Base-by-base conservation (phyloP, 64 coral and sea anemone species). In the Porites lutea region DNA sequence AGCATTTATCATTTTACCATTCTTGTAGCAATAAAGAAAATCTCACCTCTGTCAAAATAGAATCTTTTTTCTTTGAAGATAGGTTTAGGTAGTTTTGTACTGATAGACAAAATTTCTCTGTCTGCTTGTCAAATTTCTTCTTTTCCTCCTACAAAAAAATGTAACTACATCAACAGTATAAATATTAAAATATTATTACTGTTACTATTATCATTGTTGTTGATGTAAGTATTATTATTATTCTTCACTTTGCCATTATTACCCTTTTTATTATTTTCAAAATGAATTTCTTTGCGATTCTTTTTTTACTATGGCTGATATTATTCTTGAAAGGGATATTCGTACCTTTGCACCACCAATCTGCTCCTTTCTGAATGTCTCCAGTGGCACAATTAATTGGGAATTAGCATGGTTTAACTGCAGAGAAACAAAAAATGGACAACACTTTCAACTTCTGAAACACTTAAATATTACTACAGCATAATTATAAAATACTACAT, bases 121-220 rank as follows among this genome's bases (percentile, higher is more conserved):
- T 99, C 69, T 96, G 94, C 49, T 93, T 93, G 74, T 99, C 97
- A 99, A 96, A 99, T 71, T 99, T 99, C 63, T 95, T 93, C 62
- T 88, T 96, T 85, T 99, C 97, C 23, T 99, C 97, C 97, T 99
- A 37, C 58, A 78, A 83, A 75, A 53, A 79, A 86, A 87, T 37
- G 82, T 15, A 67, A 57, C 8, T 69, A 49, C 37, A 4, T 67
- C 62, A 49, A 62, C 8, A 2, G 53, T 19, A 52, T n/a, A 43
- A 7, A 52, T 83, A 37, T 14, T 65, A 65, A 7, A 65, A 43
- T n/a, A n/a, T n/a, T n/a, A n/a, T n/a, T n/a, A n/a, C n/a, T n/a
- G n/a, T 37, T 37, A 37, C 27, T 37, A 37, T 37, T 37, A 37
- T 37, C 27, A 37, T 37, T 37, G 27, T 37, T 37, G 27, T 37